phyloP scores from a whole-genome alignment of 2,797 vertebrate species.

The Poeciliopsis presidionis region DNA sequence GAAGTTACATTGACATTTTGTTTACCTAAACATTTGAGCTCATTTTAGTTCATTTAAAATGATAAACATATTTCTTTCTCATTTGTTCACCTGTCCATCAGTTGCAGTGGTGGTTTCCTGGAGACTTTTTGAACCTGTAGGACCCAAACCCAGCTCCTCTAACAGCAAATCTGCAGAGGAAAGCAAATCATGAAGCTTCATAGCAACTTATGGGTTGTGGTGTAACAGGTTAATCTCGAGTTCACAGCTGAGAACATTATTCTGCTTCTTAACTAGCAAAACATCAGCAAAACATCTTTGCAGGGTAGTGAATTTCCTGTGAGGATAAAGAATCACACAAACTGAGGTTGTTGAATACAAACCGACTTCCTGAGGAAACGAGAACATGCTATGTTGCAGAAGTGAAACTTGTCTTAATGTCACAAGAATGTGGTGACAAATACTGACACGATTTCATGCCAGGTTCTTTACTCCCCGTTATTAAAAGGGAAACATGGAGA shows the following conservation, averaged over 20 bases:
- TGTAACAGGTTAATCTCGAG: not conserved
- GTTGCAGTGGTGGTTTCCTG: constrained; percentile 16
- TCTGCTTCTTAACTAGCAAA: not conserved
- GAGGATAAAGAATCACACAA: not conserved
- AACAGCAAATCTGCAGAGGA: constrained; percentile 71
- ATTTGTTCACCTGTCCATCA: constrained; percentile 49
- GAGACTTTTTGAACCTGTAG: constrained; percentile 18
- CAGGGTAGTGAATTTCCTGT: constrained; percentile 16
- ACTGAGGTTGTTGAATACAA: constrained; percentile 16
- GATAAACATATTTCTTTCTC: not conserved
- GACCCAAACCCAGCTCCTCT: constrained; percentile 69
- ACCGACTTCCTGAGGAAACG: constrained; percentile 70
- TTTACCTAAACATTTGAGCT: not conserved
- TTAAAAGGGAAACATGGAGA: not conserved
- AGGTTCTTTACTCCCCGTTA: not conserved
- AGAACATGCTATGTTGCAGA: constrained; percentile 47
- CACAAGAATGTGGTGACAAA: constrained; percentile 23
- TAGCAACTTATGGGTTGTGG: not conserved
- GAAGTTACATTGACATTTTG: not conserved
- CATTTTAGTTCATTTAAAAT: not conserved
- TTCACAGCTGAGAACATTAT: not conserved
- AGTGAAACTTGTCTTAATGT: constrained; percentile 61
- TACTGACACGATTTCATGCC: not conserved
- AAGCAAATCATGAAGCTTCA: constrained; percentile 21
- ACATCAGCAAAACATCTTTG: not conserved